A percentile compares a stretch with the other conserved stretches of the same genome.
Conservation (phyloP, 53 echinoderm and acorn worm species). For the Crossaster papposus region DNA sequence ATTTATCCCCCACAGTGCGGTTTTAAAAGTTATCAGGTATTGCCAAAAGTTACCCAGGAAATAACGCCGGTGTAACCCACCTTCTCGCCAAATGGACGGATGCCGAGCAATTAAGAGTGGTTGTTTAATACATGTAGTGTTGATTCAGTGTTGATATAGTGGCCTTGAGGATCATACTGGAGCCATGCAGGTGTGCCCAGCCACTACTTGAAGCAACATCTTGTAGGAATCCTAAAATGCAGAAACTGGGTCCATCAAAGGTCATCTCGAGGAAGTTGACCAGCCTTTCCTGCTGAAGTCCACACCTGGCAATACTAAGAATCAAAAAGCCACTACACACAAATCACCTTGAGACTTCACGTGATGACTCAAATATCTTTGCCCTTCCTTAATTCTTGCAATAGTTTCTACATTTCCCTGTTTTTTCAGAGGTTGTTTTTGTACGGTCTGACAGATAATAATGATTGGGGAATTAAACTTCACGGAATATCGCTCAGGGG, state of each 20-base stretch:
- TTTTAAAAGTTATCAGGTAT: background rate
- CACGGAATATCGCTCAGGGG: background rate
- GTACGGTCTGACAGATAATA: background rate
- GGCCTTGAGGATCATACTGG: no score
- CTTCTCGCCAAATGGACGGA: no score
- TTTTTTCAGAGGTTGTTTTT: background rate
- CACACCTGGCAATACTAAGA: background rate
- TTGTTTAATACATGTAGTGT: no score
- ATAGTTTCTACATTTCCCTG: background rate
- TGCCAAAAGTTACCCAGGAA: no score
- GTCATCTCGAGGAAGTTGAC: background rate
- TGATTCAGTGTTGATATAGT: no score
- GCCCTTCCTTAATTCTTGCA: background rate
- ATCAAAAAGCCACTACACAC: background rate
- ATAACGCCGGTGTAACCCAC: no score
- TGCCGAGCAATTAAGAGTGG: no score
- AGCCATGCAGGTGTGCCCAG: no score
- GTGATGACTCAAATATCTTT: background rate
- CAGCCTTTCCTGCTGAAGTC: background rate
- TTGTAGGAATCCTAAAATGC: no score
- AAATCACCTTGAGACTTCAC: background rate
- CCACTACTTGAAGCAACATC: no score
- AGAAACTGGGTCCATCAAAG: background rate
- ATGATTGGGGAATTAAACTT: background rate
- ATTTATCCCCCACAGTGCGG: background rate